Percentiles rank a stretch among this genome's conserved stretches.
These are phyloP conservation scores for Saguinus midas DNA, from an alignment of 2,113 vertebrate genomes.

Conservation along the genomic window DNA sequence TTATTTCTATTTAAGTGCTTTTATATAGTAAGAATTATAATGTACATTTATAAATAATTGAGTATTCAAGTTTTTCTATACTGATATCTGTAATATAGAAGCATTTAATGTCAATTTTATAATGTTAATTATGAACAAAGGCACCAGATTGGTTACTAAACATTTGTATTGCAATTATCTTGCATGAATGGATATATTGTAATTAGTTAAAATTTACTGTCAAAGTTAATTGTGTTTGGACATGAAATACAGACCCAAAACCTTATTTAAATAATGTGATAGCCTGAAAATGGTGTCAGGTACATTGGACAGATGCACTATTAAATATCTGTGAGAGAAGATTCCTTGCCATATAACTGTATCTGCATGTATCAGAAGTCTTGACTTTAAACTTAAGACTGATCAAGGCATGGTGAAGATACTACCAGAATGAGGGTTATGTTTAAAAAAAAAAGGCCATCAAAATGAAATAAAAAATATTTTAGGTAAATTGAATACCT, in stretches of 20 bases:
- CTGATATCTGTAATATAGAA: not conserved
- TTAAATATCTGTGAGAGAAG: not conserved
- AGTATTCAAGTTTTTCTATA: slow-evolving; percentile 30
- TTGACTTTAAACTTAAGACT: not conserved
- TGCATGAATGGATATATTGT: not conserved
- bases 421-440: not conserved
- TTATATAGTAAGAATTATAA: not conserved
- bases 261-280: not conserved
- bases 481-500: not conserved
- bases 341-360: not conserved
- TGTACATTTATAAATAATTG: slow-evolving; percentile 60
- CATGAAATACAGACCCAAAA: not conserved
- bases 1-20: slow-evolving; percentile 35
- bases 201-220: slow-evolving; percentile 49
- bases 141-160: slow-evolving; percentile 46
- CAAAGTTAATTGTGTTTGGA: slow-evolving; percentile 45
- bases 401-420: not conserved
- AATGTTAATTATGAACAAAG: slow-evolving; percentile 63
- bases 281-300: not conserved
- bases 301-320: not conserved
- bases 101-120: slow-evolving; percentile 48
- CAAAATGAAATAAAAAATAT: not conserved
- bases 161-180: slow-evolving; percentile 51
- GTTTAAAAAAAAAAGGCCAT: not conserved
- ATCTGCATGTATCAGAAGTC: not conserved